Conservation (phyloP, 2,113 vertebrate genomes). For the Connochaetes taurinus region DNA sequence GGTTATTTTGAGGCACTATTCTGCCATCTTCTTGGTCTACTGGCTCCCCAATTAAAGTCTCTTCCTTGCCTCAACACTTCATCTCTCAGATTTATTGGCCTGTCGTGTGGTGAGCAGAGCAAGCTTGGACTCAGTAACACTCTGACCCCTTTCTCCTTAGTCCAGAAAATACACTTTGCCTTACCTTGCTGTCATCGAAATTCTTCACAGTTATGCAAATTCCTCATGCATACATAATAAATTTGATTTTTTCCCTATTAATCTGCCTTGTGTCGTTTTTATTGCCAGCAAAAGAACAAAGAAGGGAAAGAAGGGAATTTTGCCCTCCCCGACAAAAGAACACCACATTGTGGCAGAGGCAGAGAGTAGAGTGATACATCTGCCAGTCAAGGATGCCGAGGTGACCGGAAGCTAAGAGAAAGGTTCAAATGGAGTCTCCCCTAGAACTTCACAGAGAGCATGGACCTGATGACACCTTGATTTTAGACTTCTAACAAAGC, state of each 20-base stretch:
- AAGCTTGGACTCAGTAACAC: not conserved
- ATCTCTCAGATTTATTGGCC: not conserved
- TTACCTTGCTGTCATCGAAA: not conserved
- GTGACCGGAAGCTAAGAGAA: not conserved
- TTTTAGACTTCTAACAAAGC: not conserved
- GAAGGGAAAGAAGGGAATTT: not conserved
- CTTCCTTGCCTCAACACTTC: not conserved
- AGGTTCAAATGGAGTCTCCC: not conserved
- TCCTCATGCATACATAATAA: not conserved
- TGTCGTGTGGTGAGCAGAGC: not conserved
- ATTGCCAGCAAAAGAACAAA: not conserved
- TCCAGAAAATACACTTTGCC: not conserved
- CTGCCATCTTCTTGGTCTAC: not conserved
- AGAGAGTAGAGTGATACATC: not conserved
- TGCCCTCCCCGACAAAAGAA: not conserved
- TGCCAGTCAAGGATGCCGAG: not conserved
- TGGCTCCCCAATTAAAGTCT: not conserved
- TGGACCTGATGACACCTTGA: not conserved
- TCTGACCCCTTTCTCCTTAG: not conserved
- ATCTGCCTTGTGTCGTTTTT: not conserved
- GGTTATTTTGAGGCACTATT: not conserved
- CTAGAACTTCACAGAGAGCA: not conserved
- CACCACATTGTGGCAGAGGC: not conserved
- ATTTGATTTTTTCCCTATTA: not conserved
- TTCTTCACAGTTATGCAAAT: not conserved